These are phyloP conservation scores for Cepphus grylle DNA, from an alignment of 2,113 vertebrate genomes.

Conservation along the genomic window DNA sequence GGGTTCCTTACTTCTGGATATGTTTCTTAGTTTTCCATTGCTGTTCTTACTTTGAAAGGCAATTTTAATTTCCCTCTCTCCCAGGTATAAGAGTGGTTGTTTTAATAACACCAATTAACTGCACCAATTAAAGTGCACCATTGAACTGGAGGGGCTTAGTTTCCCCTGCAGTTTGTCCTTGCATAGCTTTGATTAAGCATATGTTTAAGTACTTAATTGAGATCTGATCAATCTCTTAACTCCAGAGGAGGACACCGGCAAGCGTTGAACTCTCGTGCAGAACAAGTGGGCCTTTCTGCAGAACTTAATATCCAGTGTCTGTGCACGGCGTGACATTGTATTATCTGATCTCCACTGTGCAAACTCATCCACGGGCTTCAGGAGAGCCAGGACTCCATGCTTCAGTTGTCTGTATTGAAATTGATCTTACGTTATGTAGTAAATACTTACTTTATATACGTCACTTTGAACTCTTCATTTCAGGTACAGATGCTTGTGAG, in stretches of 20 bases:
- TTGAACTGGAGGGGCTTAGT: neutral
- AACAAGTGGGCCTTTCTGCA: neutral
- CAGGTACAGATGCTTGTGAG: neutral
- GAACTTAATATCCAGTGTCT: neutral
- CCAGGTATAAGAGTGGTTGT: neutral
- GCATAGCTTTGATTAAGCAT: neutral
- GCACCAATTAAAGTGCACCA: neutral
- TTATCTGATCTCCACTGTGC: neutral
- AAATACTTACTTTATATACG: neutral
- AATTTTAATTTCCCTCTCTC: neutral
- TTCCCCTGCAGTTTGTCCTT: neutral
- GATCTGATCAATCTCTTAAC: neutral
- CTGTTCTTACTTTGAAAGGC: neutral
- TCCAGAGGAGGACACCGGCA: neutral
- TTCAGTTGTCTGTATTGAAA: neutral
- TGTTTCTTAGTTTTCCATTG: neutral
- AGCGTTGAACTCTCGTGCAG: neutral
- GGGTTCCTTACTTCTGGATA: neutral
- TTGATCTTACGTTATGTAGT: neutral
- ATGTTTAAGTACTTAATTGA: neutral
- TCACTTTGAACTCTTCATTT: neutral
- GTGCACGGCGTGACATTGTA: neutral
- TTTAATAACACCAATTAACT: neutral
- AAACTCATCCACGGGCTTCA: neutral
- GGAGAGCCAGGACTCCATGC: neutral